These are phyloP conservation scores for Candoia aspera DNA, from an alignment of 2,113 vertebrate genomes.

Conservation along the genomic window DNA sequence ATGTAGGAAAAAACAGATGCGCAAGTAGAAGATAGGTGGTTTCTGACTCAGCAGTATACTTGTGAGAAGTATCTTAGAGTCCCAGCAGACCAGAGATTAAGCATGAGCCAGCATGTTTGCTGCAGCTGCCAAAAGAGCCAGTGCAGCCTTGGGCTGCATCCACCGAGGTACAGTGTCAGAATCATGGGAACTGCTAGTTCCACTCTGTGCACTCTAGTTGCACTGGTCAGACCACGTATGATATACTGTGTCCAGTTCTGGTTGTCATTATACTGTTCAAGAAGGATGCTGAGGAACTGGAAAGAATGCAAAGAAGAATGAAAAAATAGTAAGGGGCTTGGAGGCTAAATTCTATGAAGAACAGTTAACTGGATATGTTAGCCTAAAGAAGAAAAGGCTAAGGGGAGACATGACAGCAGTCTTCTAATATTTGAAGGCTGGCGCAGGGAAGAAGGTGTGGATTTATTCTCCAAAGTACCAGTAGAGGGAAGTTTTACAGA, in stretches of 20 bases:
- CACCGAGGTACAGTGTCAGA: neutral
- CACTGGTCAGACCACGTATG: neutral
- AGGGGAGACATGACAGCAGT: neutral
- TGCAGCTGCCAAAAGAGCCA: neutral
- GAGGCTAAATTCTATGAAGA: neutral
- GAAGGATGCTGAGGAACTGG: neutral
- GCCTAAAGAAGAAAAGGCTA: neutral
- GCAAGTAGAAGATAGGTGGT: neutral
- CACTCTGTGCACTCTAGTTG: neutral
- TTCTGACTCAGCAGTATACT: neutral
- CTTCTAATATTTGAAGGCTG: neutral
- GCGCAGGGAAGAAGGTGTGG: neutral
- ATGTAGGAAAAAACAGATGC: neutral
- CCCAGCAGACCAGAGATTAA: neutral
- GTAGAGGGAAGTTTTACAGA: neutral
- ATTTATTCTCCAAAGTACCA: neutral
- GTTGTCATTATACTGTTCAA: neutral
- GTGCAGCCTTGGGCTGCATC: neutral
- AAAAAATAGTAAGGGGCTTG: neutral
- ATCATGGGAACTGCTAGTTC: neutral
- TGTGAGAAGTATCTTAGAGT: neutral
- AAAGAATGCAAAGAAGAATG: neutral
- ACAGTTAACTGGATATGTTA: neutral
- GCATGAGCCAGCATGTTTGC: neutral
- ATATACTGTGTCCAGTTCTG: neutral